These are phyloP conservation scores for Caenorhabditis macrosperma DNA, from an alignment of 2,888 invertebrate species.

Conservation along the genomic window DNA sequence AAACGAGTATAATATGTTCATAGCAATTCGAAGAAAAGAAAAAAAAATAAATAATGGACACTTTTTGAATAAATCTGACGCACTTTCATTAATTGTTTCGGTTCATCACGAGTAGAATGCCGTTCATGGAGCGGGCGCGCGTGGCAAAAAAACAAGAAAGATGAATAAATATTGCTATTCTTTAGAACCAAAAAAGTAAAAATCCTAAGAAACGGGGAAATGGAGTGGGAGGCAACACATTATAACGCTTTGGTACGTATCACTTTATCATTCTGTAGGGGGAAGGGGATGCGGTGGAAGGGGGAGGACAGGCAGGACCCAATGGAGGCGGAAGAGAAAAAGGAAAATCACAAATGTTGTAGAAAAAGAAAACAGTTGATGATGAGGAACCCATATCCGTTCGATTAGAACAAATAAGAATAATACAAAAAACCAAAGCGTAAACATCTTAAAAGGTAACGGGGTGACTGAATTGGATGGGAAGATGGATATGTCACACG, in stretches of 20 bases:
- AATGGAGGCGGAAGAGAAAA: not conserved
- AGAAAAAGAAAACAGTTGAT: slow-evolving; percentile 20
- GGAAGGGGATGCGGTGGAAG: no score
- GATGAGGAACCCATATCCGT: slow-evolving; percentile 47
- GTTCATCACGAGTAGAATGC: slow-evolving; percentile 24
- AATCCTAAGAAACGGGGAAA: slow-evolving; percentile 41
- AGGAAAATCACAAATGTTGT: slow-evolving; percentile 44
- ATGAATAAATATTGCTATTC: slow-evolving; percentile 38
- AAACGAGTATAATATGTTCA: slow-evolving; percentile 39
- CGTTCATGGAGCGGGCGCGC: slow-evolving; percentile 5
- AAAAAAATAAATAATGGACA: slow-evolving; percentile 6
- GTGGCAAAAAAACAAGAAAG: slow-evolving; percentile 15
- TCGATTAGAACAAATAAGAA: slow-evolving; percentile 46
- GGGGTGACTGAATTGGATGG: not conserved
- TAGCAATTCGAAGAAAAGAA: not conserved
- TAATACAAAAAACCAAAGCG: slow-evolving; percentile 21
- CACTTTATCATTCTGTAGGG: slow-evolving; percentile 24
- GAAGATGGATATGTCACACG: slow-evolving; percentile 47
- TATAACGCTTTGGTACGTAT: slow-evolving; percentile 31
- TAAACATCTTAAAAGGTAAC: slow-evolving; percentile 3
- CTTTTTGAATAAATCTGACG: slow-evolving; percentile 3
- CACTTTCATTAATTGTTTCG: slow-evolving; percentile 16
- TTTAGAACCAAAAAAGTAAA: slow-evolving; percentile 30
- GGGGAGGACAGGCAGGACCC: not conserved
- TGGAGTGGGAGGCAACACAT: slow-evolving; percentile 13